phyloP scores from a whole-genome alignment of 2,888 invertebrate genomes.

The Pyrrhia umbra region DNA sequence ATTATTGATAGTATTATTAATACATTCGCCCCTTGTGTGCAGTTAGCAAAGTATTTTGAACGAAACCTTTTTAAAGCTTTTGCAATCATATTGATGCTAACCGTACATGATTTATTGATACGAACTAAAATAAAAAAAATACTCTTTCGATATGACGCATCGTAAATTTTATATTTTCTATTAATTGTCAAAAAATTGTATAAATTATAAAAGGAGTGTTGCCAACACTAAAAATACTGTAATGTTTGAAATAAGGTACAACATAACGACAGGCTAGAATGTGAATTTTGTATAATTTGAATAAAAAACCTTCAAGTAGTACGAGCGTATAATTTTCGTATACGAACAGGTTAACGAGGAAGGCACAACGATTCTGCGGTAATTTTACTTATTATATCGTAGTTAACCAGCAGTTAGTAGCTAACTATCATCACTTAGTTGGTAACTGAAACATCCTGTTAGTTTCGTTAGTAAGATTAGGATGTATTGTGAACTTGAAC shows the following conservation, averaged over 20 bases:
- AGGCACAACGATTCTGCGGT: conserved; percentile 53
- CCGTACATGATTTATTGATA: conserved; percentile 51
- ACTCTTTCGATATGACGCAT: conserved; percentile 45
- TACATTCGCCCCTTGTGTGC: conserved; percentile 52
- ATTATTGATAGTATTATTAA: conserved; percentile 62
- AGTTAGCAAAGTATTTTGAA: conserved; percentile 44
- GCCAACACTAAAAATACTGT: conserved; percentile 73
- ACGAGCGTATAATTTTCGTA: conserved; percentile 40
- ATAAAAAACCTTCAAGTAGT: conserved; percentile 70
- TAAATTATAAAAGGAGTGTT: conserved; percentile 75
- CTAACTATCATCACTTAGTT: background rate
- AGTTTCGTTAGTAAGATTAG: background rate
- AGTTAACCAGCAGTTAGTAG: background rate
- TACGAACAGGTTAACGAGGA: background rate
- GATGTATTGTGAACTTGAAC: background rate
- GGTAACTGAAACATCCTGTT: background rate
- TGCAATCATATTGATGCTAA: conserved; percentile 41
- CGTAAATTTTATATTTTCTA: conserved; percentile 49
- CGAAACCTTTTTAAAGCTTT: conserved; percentile 43
- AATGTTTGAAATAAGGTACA: conserved; percentile 73
- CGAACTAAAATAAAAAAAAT: conserved; percentile 41
- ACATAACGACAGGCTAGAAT: conserved; percentile 68
- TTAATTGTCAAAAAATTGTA: conserved; percentile 71
- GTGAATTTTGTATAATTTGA: conserved; percentile 80
- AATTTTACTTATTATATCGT: conserved; percentile 29